phyloP scores from a whole-genome alignment of 2,888 invertebrate species.

The Slavum lentiscoides region DNA sequence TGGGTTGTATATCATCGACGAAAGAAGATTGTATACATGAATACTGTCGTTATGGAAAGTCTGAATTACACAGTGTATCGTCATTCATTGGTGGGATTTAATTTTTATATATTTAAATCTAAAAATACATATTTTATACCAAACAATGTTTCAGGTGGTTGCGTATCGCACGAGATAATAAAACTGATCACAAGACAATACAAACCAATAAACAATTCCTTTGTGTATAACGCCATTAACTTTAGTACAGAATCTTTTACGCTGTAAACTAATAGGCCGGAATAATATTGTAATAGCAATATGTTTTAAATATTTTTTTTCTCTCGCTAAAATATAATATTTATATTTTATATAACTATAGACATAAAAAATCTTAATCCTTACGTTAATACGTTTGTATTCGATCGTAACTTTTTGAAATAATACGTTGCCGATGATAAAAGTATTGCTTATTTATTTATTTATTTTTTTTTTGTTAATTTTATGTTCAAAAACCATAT shows the following conservation, averaged over 20 bases:
- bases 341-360: neutral
- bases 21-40: conserved; percentile 95
- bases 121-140: neutral
- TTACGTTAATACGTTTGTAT: neutral
- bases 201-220: conserved; percentile 92
- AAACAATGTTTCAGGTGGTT: conserved; percentile 69
- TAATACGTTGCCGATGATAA: neutral
- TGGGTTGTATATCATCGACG: conserved; percentile 76
- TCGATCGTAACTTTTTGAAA: neutral
- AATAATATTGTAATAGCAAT: neutral
- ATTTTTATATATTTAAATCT: conserved; percentile 2
- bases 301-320: neutral
- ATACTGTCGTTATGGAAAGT: conserved; percentile 91
- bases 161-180: conserved; percentile 93
- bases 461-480: neutral
- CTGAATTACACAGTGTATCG: conserved; percentile 91
- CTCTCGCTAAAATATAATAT: neutral
- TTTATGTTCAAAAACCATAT: no score
- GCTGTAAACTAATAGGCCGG: conserved; percentile 63
- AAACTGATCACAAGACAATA: conserved; percentile 95
- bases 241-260: conserved; percentile 81
- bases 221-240: conserved; percentile 91
- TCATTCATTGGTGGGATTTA: conserved; percentile 73
- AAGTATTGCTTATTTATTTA: neutral
- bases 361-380: neutral